These are phyloP conservation scores for Petrolisthes manimaculis DNA, from an alignment of 2,888 invertebrate species.

Conservation along the genomic window DNA sequence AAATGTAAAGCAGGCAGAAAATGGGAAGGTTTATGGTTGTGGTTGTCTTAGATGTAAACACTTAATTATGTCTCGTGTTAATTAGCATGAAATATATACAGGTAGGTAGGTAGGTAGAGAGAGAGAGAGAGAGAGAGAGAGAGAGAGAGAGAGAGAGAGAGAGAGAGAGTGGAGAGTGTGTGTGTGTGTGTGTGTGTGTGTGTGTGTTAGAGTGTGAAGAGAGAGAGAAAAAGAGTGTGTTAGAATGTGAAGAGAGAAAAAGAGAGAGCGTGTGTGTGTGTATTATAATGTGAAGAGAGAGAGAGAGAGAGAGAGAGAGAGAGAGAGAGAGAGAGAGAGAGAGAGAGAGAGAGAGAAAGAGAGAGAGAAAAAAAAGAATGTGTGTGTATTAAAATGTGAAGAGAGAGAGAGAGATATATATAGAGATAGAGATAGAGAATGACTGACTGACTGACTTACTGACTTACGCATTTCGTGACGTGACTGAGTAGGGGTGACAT, in stretches of 20 bases:
- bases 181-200: too few relatives aligned
- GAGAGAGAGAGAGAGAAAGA: background rate
- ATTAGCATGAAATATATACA: background rate
- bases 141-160: slow-evolving; percentile 15
- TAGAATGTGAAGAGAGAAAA: background rate
- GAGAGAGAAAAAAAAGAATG: background rate
- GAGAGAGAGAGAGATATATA: background rate
- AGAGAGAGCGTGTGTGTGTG: background rate
- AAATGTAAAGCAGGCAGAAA: too few relatives aligned
- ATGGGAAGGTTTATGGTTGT: background rate
- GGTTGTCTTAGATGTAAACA: background rate
- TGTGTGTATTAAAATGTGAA: background rate
- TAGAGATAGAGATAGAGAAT: background rate
- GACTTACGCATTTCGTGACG: background rate
- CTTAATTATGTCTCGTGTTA: background rate
- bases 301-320: background rate
- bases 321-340: slow-evolving; percentile 6
- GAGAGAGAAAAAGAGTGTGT: background rate
- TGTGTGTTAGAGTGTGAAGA: too few relatives aligned
- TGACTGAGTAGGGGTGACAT: background rate
- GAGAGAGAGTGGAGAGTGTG: background rate
- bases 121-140: slow-evolving; percentile 10
- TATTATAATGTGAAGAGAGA: background rate
- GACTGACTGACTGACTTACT: background rate
- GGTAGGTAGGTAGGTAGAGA: too few relatives aligned